These are phyloP conservation scores for Dichetophora obliterata DNA, from an alignment of 2,888 invertebrate genomes.

Conservation along the genomic window DNA sequence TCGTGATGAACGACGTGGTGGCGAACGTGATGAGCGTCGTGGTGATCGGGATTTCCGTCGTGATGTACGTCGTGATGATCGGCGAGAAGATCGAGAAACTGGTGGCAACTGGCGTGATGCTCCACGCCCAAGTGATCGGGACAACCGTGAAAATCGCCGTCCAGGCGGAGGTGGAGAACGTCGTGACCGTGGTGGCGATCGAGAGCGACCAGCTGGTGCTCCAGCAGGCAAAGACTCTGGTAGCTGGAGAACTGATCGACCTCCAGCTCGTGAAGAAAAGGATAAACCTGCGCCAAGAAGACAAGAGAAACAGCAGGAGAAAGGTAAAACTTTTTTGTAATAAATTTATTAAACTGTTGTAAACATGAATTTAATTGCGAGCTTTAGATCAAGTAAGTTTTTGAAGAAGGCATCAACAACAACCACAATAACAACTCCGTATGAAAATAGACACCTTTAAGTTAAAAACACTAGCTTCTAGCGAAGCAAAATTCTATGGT, in stretches of 20 bases:
- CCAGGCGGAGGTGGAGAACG: conserved; percentile 49
- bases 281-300: conserved; percentile 60
- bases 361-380: too few species aligned
- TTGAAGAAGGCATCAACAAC: too few species aligned
- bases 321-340: conserved; percentile 54
- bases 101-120: conserved; percentile 65
- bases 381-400: too few species aligned
- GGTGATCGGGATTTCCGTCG: conserved; percentile 51
- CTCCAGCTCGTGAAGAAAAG: conserved; percentile 63
- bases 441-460: too few species aligned
- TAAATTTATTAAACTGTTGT: too few species aligned
- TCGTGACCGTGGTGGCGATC: conserved; percentile 52
- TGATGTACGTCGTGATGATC: conserved; percentile 52
- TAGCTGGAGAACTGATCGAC: conserved; percentile 66
- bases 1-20: conserved; percentile 43
- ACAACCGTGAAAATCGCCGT: conserved; percentile 55
- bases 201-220: conserved; percentile 63
- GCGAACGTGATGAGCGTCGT: conserved; percentile 56
- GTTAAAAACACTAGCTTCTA: too few species aligned
- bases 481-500: too few species aligned
- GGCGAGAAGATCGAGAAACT: conserved; percentile 54
- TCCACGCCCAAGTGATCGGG: conserved; percentile 59
- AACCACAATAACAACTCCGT: too few species aligned
- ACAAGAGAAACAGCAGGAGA: conserved; percentile 60
- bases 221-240: conserved; percentile 57